Evolutionary conservation across 2,113 vertebrate genomes (phyloP).

Genomic region (Leptosomus discolor): DNA sequence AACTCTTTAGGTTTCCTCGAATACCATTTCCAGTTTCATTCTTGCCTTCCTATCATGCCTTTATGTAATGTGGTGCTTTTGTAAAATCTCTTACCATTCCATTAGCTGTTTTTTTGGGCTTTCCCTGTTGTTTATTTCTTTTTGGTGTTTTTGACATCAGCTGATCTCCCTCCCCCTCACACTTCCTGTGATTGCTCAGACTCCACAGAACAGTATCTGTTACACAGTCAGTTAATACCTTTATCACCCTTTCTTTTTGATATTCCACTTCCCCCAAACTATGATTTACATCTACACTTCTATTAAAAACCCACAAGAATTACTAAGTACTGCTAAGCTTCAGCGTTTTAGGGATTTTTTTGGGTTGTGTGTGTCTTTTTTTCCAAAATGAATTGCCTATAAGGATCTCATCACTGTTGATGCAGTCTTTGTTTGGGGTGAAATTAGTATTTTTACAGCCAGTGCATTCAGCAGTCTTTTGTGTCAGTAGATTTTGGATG

Average conservation of each 20-base stretch:
- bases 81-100: background rate
- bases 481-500: background rate
- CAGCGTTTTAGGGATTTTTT: rapidly evolving
- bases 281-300: background rate
- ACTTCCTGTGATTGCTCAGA: background rate
- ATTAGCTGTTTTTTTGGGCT: background rate
- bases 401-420: background rate
- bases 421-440: background rate
- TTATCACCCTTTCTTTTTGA: background rate
- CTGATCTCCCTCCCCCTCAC: background rate
- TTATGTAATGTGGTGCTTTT: background rate
- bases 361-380: background rate
- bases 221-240: background rate
- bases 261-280: background rate
- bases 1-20: background rate
- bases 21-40: background rate
- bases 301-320: background rate
- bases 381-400: background rate
- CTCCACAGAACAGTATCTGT: background rate
- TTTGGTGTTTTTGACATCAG: background rate
- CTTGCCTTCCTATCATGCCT: background rate
- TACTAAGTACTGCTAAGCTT: background rate
- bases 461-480: background rate
- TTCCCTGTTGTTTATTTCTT: background rate
- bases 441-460: background rate